Evolutionary conservation across 2,797 vertebrate genomes (phyloP).

Genomic region (Coregonus ussuriensis): DNA sequence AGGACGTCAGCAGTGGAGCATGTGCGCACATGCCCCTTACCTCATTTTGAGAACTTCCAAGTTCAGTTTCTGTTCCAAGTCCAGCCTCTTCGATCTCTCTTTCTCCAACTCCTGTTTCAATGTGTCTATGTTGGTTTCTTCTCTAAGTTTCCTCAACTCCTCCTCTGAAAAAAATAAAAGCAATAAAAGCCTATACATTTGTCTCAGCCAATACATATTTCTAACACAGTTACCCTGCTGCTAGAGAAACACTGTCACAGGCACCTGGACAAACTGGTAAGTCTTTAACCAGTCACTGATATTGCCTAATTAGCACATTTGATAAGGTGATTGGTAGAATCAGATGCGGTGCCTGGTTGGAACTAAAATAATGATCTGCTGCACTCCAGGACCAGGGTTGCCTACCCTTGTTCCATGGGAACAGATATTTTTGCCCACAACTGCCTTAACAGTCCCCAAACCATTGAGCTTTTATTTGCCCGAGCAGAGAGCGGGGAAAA

Average conservation of each 20-base stretch:
- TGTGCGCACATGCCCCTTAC: slow-evolving; percentile 56
- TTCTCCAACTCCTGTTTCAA: slow-evolving; percentile 91
- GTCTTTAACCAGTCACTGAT: not conserved
- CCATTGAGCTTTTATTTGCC: not conserved
- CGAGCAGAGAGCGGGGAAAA: not conserved
- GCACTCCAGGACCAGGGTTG: no score
- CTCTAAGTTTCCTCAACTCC: slow-evolving; percentile 90
- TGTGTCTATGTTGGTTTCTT: slow-evolving; percentile 85
- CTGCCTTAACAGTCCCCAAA: no score
- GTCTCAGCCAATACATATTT: not conserved
- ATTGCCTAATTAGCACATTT: not conserved
- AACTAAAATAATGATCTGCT: not conserved
- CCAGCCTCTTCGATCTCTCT: slow-evolving; percentile 82
- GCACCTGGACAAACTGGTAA: not conserved
- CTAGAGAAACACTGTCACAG: not conserved
- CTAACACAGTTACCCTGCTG: not conserved
- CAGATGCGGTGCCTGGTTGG: not conserved
- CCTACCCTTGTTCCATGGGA: no score
- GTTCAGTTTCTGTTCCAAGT: slow-evolving; percentile 89
- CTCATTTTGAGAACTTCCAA: slow-evolving; percentile 80
- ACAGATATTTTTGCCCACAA: no score
- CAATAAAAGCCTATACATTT: not conserved
- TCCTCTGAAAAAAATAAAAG: slow-evolving; percentile 80
- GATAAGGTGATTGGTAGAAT: not conserved
- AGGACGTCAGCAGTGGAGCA: not conserved